Base-by-base conservation (phyloP, 2,797 vertebrate genomes). In the Gymnopithys bicolor region DNA sequence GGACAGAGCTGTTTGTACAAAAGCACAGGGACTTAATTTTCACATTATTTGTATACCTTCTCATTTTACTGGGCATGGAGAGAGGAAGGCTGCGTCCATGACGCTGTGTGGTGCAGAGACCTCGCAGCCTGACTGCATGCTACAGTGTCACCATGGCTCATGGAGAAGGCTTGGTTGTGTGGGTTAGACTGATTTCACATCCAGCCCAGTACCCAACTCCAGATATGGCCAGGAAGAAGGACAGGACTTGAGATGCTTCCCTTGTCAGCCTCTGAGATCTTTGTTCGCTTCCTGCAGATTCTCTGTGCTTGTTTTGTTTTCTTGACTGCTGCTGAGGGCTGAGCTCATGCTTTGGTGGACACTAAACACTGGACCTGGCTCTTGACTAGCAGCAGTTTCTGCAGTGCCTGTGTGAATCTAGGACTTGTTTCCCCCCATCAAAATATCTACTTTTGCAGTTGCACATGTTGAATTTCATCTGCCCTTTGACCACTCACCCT, bases 51-150 rank as follows among this genome's bases (percentile, higher is more conserved):
- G 51, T 21, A 3, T 35, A 30, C 45, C 18, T 66, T 35, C 62
- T 93, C 27, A 48, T 73, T 87, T 87, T 52, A 19, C 32, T 45
- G 52, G 39, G 39, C 0, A 5, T 37, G 9, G 32, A 53, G 30
- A 70, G 22, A 62, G 66, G 27, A 62, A 82, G 43, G 24, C 30
- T 4, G 2, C 32, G 41, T 39, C 62, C 0, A 0, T 66, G 66
- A 15, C 1, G 4, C 30, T 22, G 19, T 23, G 35, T 39, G 39
- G 18, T 37, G 25, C 19, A 37, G 52, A 43, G 27, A 32, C 12
- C 19, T 83, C 53, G n/a, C 2, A 3, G 28, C 37, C 15, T 1
- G 7, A 33, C 1, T 51, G 10, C 0, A 0, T 52, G 13, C 51
- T 0, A 27, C 69, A 33, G 33, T 53, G 75, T 33, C 10, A 19